A percentile compares a stretch with the other conserved stretches of the same genome.
These are phyloP conservation scores for Enteromius trimaculatus DNA, from an alignment of 2,797 vertebrate genomes.

Conservation along the genomic window DNA sequence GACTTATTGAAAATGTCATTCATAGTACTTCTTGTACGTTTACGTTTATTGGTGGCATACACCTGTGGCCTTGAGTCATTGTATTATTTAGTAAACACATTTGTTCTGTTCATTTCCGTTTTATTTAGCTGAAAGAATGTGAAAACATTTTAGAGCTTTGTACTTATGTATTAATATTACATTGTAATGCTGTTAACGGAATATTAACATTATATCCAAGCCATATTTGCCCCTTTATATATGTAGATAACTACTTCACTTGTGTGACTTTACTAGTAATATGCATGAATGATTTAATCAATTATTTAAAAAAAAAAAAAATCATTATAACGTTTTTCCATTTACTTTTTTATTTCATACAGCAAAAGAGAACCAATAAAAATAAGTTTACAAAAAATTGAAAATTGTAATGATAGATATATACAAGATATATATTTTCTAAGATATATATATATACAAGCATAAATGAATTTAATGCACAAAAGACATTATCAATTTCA, in stretches of 20 bases:
- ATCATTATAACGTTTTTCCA: not conserved
- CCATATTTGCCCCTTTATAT: not conserved
- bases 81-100: conserved; percentile 46
- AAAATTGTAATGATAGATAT: not conserved
- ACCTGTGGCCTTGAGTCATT: conserved; percentile 41
- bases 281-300: not conserved
- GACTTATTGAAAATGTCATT: conserved; percentile 43
- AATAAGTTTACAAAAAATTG: not conserved
- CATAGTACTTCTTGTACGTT: conserved; percentile 20
- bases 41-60: conserved; percentile 19
- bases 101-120: not conserved
- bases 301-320: not conserved
- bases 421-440: conserved; percentile 1
- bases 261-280: not conserved
- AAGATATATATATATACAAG: conserved; percentile 24
- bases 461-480: conserved; percentile 7
- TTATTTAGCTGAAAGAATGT: conserved; percentile 21
- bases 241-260: not conserved
- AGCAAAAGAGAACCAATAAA: not conserved
- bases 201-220: not conserved
- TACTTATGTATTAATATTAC: not conserved
- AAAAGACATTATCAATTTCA: not conserved
- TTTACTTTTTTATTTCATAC: not conserved
- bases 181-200: not conserved
- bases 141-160: conserved; percentile 29